Conservation (phyloP, 2,888 invertebrate species). For the Zootermopsis nevadensis region DNA sequence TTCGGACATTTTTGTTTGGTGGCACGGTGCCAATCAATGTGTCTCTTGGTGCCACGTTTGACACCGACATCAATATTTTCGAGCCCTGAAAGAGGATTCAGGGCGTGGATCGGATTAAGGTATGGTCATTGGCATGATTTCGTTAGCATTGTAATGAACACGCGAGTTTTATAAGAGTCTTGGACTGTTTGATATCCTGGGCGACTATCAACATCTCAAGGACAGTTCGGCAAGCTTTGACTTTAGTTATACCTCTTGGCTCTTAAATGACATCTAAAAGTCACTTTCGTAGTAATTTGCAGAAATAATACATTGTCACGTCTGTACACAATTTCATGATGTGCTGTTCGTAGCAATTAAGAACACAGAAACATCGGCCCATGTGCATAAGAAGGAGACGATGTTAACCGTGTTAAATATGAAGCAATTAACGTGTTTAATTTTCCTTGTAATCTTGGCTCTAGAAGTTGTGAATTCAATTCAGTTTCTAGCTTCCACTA, state of each 20-base stretch:
- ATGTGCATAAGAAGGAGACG: neutral
- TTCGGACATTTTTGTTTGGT: too few species aligned
- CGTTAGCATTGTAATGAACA: too few species aligned
- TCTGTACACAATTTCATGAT: neutral
- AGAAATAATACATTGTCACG: slow-evolving; percentile 12
- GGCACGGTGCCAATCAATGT: too few species aligned
- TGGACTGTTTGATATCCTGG: too few species aligned
- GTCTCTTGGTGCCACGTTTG: too few species aligned
- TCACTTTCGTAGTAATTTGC: neutral
- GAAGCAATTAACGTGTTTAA: slow-evolving; percentile 18
- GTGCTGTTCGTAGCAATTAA: neutral
- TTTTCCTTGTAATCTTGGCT: neutral
- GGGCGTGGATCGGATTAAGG: too few species aligned
- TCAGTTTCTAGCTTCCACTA: neutral
- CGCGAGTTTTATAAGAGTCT: too few species aligned
- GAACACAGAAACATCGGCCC: neutral
- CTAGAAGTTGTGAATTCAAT: neutral
- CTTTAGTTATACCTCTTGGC: neutral
- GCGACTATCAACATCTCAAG: too few species aligned
- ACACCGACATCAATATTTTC: too few species aligned
- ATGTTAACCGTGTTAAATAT: slow-evolving; percentile 24
- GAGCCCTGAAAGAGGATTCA: too few species aligned
- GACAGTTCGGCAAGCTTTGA: neutral
- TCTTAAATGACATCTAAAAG: too few species aligned
- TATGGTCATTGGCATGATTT: too few species aligned